These are phyloP conservation scores for Tetramorium simillimum DNA, from an alignment of 1,140 invertebrate species.

Conservation along the genomic window DNA sequence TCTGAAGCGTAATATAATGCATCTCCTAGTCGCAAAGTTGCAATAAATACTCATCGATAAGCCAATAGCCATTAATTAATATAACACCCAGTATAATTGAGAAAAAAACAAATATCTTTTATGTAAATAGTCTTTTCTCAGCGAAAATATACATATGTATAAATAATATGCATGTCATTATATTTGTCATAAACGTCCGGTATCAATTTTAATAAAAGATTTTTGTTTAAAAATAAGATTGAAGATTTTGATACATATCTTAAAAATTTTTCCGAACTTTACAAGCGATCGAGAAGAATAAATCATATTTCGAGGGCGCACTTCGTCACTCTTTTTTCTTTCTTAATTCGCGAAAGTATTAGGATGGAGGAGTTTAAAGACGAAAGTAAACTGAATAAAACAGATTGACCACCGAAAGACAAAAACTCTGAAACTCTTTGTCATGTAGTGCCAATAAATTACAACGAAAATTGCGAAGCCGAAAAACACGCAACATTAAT, in stretches of 20 bases:
- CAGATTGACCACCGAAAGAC: not conserved
- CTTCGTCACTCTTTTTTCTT: not conserved
- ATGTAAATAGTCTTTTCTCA: not conserved
- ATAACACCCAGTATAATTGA: not conserved
- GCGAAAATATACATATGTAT: not conserved
- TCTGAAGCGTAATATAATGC: not conserved
- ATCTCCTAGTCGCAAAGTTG: not conserved
- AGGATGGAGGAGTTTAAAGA: not conserved
- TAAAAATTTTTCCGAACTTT: not conserved
- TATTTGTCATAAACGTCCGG: not conserved
- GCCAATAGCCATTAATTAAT: not conserved
- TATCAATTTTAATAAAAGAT: not conserved
- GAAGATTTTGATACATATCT: not conserved
- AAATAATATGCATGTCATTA: not conserved
- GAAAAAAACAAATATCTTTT: not conserved
- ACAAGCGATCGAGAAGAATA: not conserved
- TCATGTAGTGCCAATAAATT: slow-evolving; percentile 23
- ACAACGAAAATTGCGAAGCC: not conserved
- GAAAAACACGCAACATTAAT: slow-evolving; percentile 13
- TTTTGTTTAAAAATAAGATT: not conserved
- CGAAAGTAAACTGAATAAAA: not conserved
- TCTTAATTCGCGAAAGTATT: not conserved
- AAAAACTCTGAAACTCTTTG: slow-evolving; percentile 19
- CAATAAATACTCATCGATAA: slow-evolving; percentile 36
- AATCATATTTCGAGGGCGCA: not conserved